phyloP scores from a whole-genome alignment of 2,113 vertebrate genomes.

The Silurus meridionalis region DNA sequence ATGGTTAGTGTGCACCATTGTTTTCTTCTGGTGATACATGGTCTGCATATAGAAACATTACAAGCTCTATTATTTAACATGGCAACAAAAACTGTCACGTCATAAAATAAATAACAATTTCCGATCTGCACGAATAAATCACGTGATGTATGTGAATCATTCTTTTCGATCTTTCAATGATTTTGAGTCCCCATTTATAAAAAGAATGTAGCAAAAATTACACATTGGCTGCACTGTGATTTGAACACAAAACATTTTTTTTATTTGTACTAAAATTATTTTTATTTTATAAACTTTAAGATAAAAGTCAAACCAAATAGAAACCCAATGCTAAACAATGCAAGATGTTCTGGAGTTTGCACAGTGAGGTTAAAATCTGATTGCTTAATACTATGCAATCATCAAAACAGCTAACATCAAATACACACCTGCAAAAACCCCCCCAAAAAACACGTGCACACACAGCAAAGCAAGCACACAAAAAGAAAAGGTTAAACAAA shows the following conservation, averaged over 20 bases:
- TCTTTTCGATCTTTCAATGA: not conserved
- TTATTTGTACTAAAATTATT: not conserved
- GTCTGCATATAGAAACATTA: not conserved
- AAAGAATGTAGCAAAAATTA: not conserved
- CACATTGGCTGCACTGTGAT: not conserved
- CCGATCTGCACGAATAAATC: not conserved
- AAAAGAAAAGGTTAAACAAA: not conserved
- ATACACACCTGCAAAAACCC: not conserved
- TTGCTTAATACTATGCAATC: not conserved
- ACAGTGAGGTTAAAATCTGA: not conserved
- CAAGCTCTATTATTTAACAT: not conserved
- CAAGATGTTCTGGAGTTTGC: not conserved
- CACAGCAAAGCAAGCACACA: not conserved
- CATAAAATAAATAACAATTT: not conserved
- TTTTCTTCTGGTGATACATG: not conserved
- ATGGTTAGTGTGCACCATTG: too few species aligned
- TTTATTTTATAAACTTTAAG: not conserved
- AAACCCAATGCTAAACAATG: not conserved
- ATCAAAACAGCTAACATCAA: not conserved
- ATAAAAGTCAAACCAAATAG: not conserved
- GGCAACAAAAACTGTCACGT: not conserved
- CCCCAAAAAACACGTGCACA: not conserved
- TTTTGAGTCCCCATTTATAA: not conserved
- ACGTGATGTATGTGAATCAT: too few species aligned
- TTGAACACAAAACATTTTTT: not conserved